Evolutionary conservation across 2,888 invertebrate species (phyloP), one percentile per base, ranked within the genome.

Genomic region (Aspidiotus destructor): DNA sequence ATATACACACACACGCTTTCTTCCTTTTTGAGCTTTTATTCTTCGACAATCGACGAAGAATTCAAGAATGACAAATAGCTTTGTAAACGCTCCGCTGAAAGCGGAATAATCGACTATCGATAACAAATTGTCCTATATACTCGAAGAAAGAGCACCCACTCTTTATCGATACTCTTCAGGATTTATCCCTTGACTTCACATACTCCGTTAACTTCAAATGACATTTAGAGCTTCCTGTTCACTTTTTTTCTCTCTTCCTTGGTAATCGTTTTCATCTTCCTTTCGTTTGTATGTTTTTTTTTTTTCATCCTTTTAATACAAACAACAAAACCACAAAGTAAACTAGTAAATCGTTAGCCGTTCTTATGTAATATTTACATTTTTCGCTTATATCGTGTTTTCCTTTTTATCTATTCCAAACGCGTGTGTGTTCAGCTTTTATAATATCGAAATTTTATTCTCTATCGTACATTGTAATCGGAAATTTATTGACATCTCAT

Each of bases 141-240:
- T 16, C 6, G 44, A 28, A 55, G 52, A 41, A 15, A 28, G 44
- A 13, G 28, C 55, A 28, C 17, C 55, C 15, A 13, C 65, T 65
- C 58, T 57, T 64, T 44, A 65, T 65, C 58, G 65, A 65, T 65
- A 65, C 58, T 58, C 65, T 65, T 48, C 44, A 16, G 57, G 57
- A 57, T 65, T 65, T 65, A 65, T 65, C 65, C 58, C 65, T 65
- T 65, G 65, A 65, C 65, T 65, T 65, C 65, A 65, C 65, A 65
- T 65, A 65, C 65, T 65, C 65, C 65, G 65, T 65, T 65, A 65
- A 44, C 58, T 65, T 65, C 65, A 65, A 65, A 65, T 65, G 65
- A 65, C 65, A 65, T 65, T 65, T 65, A 65, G 58, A 65, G 58
- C 65, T 65, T 65, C 65, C 65, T 65, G 65, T 48, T 57, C 58